phyloP scores from a whole-genome alignment of 2,113 vertebrate species.

The Rhabdornis inornatus region DNA sequence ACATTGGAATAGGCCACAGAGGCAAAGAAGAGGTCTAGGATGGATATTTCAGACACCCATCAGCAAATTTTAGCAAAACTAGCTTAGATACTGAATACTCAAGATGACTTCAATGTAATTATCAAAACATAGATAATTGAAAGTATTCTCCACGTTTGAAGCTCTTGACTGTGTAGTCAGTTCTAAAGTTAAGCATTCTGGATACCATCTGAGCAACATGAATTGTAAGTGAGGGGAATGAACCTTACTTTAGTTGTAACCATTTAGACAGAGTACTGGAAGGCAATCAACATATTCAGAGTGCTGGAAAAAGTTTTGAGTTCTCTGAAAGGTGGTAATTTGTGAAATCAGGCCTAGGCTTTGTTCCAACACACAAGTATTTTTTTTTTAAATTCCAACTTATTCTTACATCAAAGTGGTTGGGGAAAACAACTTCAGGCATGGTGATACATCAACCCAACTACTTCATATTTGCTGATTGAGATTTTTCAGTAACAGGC shows the following conservation, averaged over 20 bases:
- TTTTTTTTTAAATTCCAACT: background rate
- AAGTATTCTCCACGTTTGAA: background rate
- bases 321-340: background rate
- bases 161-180: background rate
- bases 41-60: background rate
- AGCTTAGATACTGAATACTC: background rate
- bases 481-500: background rate
- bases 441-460: background rate
- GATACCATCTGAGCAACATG: background rate
- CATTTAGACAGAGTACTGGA: background rate
- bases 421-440: background rate
- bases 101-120: background rate
- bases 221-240: background rate
- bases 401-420: background rate
- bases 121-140: background rate
- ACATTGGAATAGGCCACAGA: background rate
- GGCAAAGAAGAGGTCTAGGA: background rate
- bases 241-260: background rate
- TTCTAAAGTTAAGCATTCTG: background rate
- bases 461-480: background rate
- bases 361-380: background rate
- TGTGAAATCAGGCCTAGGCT: background rate
- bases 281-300: background rate
- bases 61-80: background rate
- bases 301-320: background rate